Evolutionary conservation across 2,797 vertebrate genomes (phyloP), one percentile per base, ranked within the genome.

Genomic region (Platyrinchus mystaceus): DNA sequence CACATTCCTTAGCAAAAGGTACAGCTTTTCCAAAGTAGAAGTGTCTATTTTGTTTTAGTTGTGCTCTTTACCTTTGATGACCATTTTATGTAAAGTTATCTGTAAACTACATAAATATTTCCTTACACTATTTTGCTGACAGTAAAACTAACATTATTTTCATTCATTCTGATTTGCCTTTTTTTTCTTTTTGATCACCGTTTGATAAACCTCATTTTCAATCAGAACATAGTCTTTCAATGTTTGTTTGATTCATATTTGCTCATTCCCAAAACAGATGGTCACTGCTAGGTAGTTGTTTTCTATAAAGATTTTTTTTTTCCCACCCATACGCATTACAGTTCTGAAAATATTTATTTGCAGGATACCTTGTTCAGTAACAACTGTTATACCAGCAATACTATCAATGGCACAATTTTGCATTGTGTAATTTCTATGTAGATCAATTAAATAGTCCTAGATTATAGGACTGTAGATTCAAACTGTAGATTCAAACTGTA

Each of bases 41-140:
- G 10, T 36, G 27, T n/a, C 9, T 53, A 39, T 20, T 75, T n/a
- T 30, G 2, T 11, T 84, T 66, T 21, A 62, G 11, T n/a, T 83
- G 2, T 32, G 18, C 21, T 68, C 0, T 0, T 6, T 67, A 80
- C 5, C 15, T 56, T 34, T 37, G 15, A 49, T 37, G 12, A 63
- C 68, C 0, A 1, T 28, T 70, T 63, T 32, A 37, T 23, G 50
- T 4, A 7, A 74, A 70, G 83, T 68, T 27, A 43, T 20, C 7
- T 49, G 14, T 24, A 71, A 71, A 27, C 46, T 49, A 71, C 13
- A 69, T 70, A 87, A 88, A 21, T 24, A 88, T 77, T 21, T 46
- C 19, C 43, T 78, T 41, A 41, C 6, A 11, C 2, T 30, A 20
- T 58, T 78, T 75, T 62, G 5, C 14, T 50, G 24, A 58, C 44